Evolutionary conservation across 2,888 invertebrate genomes (phyloP), one percentile per base, ranked within the genome.

Genomic region (Gandaritis pyraliata): DNA sequence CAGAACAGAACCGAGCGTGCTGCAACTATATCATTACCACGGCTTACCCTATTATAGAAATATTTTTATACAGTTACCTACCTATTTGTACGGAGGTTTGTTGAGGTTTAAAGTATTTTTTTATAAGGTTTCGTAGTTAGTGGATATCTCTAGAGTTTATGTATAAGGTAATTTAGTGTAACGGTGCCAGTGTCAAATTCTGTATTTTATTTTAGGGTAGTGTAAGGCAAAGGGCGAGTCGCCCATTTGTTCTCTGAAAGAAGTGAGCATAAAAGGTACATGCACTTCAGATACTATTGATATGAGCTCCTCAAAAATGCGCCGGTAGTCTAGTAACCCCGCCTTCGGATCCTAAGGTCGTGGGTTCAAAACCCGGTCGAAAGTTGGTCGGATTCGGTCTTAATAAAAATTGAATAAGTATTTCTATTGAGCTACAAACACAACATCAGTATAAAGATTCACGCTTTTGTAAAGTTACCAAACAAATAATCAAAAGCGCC

Each of bases 141-240:
- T 60, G 61, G 61, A 58, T 72, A 76, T 74, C 65, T 72, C 65
- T 74, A 76, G 68, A 12, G 39, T 38, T 70, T 72, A 68, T 57
- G 39, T 69, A 45, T 54, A 66, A 33, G 23, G 47, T 53, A 67
- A 64, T 48, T 60, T 36, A 15, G 49, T 69, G 58, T 53, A 67
- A 58, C 49, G 69, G 65, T 69, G 69, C 64, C 73, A 64, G 65
- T 72, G 70, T 68, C 70, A 58, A 64, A 49, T 64, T 46, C 62
- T 66, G 29, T 69, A 58, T 66, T 58, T 63, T 64, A 13, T 57
- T 29, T 43, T 61, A 64, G 53, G 53, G 53, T 54, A 58, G 43
- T 61, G 52, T 54, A 58, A 47, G 60, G 60, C 61, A 52, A 59
- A 61, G 58, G 58, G 61, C 52, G 57, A 58, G 61, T 56, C 53